Base-by-base conservation (phyloP, 2,113 vertebrate species). In the Apodemus speciosus region DNA sequence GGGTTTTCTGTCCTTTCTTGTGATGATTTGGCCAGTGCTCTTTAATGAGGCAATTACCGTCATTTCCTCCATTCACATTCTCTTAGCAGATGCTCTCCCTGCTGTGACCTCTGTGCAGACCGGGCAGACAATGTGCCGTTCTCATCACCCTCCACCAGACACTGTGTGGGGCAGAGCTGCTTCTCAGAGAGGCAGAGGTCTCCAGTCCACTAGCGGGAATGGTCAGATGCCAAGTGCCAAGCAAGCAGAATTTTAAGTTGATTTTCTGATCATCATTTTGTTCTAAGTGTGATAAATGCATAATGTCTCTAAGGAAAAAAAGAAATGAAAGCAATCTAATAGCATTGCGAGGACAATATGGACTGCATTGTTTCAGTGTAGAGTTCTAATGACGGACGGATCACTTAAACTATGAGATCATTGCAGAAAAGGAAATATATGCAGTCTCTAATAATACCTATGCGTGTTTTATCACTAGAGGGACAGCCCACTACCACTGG, bases 41-140 rank as follows among this genome's bases (percentile, higher is more conserved):
- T 96, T 96, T 97, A 97, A 97, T 97, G 97, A 97, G 96, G 96
- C 96, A 96, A 97, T 97, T 97, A 96, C 83, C 85, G 96, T 95
- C 95, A 95, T 97, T 97, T 95, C 95, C 96, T 95, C 96, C 95
- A 91, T 94, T 97, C 96, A 88, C 96, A 96, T 96, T 96, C 97
- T 97, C 96, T 96, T 93, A 97, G 97, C 97, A 97, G 95, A 97
- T 97, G 96, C 96, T 96, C 95, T 96, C 91, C 97, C 96, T 96
- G 96, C 97, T 96, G 96, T 97, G 96, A 97, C 95, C 96, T 93
- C 96, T 95, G 94, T 91, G 89, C 89, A 91, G 92, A 88, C 66
- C 1, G 0, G 16, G 95, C 96, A 95, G 95, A 97, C 96, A 97
- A 97, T 97, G 95, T 96, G 93, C 94, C 68, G 51, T 96, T 97